phyloP scores from a whole-genome alignment of 1,140 invertebrate genomes.

The Brachionus asplanchnoidis region DNA sequence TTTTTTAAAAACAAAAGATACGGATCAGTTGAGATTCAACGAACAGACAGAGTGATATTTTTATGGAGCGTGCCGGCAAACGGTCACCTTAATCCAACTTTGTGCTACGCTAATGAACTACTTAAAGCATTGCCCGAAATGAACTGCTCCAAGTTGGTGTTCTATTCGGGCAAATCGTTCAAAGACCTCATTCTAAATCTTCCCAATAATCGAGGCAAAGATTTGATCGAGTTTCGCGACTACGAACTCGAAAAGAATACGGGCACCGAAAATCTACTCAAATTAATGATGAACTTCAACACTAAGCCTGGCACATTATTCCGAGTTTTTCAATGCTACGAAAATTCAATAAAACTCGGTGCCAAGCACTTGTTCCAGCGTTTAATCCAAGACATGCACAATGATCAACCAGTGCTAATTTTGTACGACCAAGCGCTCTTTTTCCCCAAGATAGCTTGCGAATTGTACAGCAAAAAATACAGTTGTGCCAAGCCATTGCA shows the following conservation, averaged over 20 bases:
- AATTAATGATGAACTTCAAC: slow-evolving; percentile 38
- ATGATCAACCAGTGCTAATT: slow-evolving; percentile 25
- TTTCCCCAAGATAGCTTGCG: slow-evolving; percentile 34
- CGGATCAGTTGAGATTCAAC: background rate
- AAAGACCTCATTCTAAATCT: slow-evolving; percentile 33
- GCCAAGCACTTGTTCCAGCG: background rate
- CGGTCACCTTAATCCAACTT: slow-evolving; percentile 34
- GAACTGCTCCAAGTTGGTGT: slow-evolving; percentile 9
- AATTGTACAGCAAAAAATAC: slow-evolving; percentile 21
- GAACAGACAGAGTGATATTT: slow-evolving; percentile 3
- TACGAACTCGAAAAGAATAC: slow-evolving; percentile 25
- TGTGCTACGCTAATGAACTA: slow-evolving; percentile 23
- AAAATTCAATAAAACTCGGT: slow-evolving; percentile 28
- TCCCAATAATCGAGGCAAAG: slow-evolving; percentile 29
- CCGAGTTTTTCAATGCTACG: slow-evolving; percentile 40
- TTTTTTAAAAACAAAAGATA: background rate
- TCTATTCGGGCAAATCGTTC: slow-evolving; percentile 1
- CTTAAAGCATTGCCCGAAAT: background rate
- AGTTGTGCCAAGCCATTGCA: slow-evolving; percentile 10
- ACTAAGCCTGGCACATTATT: slow-evolving; percentile 29
- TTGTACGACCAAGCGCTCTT: slow-evolving; percentile 29
- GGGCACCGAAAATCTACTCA: slow-evolving; percentile 15
- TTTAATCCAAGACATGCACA: slow-evolving; percentile 29
- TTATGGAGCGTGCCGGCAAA: slow-evolving; percentile 40
- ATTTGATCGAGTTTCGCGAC: slow-evolving; percentile 34